Conservation (phyloP, 2,113 vertebrate genomes). For the human (Homo sapiens) region DNA sequence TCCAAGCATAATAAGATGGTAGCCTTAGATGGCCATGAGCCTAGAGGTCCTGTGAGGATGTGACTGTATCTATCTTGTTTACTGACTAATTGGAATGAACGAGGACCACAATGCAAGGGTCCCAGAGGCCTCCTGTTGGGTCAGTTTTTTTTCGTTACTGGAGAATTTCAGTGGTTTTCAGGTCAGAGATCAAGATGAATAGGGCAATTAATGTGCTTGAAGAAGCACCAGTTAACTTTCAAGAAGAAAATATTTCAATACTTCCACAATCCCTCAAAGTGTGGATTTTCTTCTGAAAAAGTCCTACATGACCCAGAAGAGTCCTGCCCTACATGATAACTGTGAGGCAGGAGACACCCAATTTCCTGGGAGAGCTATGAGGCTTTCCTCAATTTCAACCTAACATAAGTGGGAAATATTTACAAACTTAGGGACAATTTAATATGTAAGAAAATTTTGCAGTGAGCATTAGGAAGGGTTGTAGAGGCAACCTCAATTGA, state of each 20-base stretch:
- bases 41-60: too few relatives aligned
- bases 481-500: background rate
- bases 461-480: background rate
- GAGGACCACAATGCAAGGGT: too few relatives aligned
- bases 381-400: background rate
- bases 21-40: too few relatives aligned
- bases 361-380: background rate
- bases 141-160: too few relatives aligned
- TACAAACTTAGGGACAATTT: background rate
- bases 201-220: background rate
- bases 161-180: background rate
- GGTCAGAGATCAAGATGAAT: background rate
- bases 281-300: background rate
- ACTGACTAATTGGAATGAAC: too few relatives aligned
- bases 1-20: too few relatives aligned
- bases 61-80: too few relatives aligned
- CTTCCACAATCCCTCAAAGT: background rate
- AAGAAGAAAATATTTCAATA: background rate
- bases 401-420: background rate
- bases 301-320: background rate
- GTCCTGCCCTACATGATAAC: background rate
- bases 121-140: too few relatives aligned
- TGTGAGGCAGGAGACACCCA: background rate
- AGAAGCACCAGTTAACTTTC: background rate
- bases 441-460: background rate